Percentiles rank a stretch among this genome's conserved stretches.
These are phyloP conservation scores for Maniola hyperantus DNA, from an alignment of 2,888 invertebrate genomes.

Conservation along the genomic window DNA sequence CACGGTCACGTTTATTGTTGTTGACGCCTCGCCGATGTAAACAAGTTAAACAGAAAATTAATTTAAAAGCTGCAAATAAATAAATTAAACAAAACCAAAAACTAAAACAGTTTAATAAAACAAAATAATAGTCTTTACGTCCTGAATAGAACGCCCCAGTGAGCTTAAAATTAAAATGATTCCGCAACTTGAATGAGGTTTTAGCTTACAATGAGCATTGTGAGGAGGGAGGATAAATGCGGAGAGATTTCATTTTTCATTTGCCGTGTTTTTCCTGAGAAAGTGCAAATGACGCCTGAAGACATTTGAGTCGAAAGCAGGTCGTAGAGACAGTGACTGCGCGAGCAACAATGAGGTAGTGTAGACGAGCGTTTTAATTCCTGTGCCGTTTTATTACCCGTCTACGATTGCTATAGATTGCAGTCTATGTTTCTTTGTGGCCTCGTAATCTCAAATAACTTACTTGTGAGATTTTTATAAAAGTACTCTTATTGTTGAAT, in stretches of 20 bases:
- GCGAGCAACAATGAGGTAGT: slow-evolving; percentile 36
- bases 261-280: slow-evolving; percentile 65
- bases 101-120: slow-evolving; percentile 10
- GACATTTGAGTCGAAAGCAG: slow-evolving; percentile 61
- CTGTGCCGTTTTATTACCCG: slow-evolving; percentile 14
- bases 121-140: slow-evolving; percentile 2
- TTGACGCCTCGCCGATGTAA: background rate
- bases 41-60: background rate
- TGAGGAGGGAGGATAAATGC: slow-evolving; percentile 55
- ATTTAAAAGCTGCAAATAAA: background rate
- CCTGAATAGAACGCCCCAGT: slow-evolving; percentile 14
- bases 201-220: slow-evolving; percentile 50
- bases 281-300: slow-evolving; percentile 75
- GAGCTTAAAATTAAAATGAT: slow-evolving; percentile 27
- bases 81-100: background rate
- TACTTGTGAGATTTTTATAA: too few relatives aligned
- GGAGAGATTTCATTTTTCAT: slow-evolving; percentile 78
- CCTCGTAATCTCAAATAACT: too few relatives aligned
- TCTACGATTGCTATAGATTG: too few relatives aligned
- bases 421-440: too few relatives aligned
- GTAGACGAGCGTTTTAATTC: slow-evolving; percentile 48
- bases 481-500: too few relatives aligned
- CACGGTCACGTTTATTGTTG: slow-evolving; percentile 23
- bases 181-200: slow-evolving; percentile 37
- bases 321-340: slow-evolving; percentile 54